phyloP scores from a whole-genome alignment of 2,888 invertebrate species.

The Julus scanicus region DNA sequence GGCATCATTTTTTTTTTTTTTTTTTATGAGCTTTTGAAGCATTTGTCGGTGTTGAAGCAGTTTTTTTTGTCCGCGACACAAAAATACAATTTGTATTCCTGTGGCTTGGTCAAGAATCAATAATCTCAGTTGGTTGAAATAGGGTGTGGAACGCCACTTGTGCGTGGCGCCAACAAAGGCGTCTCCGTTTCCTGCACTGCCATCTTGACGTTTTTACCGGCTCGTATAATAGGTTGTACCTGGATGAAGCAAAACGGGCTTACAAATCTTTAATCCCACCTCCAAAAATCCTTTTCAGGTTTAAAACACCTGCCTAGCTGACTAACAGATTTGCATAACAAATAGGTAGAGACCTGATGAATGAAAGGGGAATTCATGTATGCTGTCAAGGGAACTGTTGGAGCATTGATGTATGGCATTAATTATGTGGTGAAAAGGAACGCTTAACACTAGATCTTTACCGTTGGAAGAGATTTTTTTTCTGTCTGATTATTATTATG shows the following conservation, averaged over 20 bases:
- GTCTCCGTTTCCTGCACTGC: slow-evolving; percentile 25
- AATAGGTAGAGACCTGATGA: slow-evolving; percentile 10
- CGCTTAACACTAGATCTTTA: too few species aligned
- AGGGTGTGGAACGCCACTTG: neutral
- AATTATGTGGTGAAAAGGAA: neutral
- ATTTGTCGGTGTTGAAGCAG: too few species aligned
- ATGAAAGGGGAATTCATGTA: slow-evolving; percentile 27
- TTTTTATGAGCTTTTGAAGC: too few species aligned
- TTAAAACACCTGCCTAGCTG: slow-evolving; percentile 25
- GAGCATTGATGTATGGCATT: slow-evolving; percentile 7
- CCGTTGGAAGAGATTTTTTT: too few species aligned
- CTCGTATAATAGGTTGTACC: slow-evolving; percentile 26
- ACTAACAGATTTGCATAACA: neutral
- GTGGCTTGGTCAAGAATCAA: slow-evolving; percentile 26
- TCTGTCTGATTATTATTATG: too few species aligned
- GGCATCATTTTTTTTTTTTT: too few species aligned
- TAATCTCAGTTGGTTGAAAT: slow-evolving; percentile 1
- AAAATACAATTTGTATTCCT: neutral
- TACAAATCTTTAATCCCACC: neutral
- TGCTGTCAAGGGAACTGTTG: neutral
- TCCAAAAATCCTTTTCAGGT: neutral
- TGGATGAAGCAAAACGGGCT: neutral
- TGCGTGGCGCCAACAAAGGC: slow-evolving; percentile 33
- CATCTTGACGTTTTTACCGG: slow-evolving; percentile 11
- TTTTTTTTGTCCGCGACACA: neutral